phyloP scores from a whole-genome alignment of 2,797 vertebrate genomes.

The Danio choprae region DNA sequence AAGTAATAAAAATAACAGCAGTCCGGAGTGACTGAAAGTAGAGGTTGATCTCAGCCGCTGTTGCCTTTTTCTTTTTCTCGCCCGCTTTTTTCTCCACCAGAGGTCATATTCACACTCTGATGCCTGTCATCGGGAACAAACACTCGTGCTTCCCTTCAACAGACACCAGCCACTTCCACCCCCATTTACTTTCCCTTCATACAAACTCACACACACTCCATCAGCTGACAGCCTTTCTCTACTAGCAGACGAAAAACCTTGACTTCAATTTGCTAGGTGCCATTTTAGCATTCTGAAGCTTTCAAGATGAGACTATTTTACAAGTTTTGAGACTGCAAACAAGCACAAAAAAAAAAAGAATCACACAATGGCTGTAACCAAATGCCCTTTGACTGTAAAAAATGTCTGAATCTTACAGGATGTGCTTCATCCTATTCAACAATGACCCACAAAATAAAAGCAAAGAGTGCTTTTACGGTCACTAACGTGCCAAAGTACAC shows the following conservation, averaged over 20 bases:
- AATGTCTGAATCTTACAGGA: neutral
- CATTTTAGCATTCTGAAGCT: constrained; percentile 74
- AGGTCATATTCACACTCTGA: constrained; percentile 72
- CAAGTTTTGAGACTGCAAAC: constrained; percentile 70
- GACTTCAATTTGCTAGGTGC: constrained; percentile 77
- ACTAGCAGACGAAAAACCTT: constrained; percentile 66
- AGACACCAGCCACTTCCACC: constrained; percentile 76
- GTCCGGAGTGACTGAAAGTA: constrained; percentile 53
- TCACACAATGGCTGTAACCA: constrained; percentile 56
- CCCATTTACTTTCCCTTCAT: constrained; percentile 72
- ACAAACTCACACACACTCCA: constrained; percentile 64
- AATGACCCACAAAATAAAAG: constrained; percentile 23
- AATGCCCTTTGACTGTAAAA: neutral
- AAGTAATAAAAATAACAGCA: constrained; percentile 68
- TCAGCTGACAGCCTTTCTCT: constrained; percentile 64
- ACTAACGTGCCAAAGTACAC: neutral
- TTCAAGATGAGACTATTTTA: constrained; percentile 69
- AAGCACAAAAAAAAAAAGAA: constrained; percentile 45
- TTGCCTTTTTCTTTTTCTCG: constrained; percentile 56
- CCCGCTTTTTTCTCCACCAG: constrained; percentile 59
- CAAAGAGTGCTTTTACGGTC: neutral
- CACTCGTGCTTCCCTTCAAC: constrained; percentile 59
- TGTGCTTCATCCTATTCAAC: constrained; percentile 15
- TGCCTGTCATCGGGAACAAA: constrained; percentile 73
- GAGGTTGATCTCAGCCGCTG: constrained; percentile 54